Base-by-base conservation (phyloP, 2,888 invertebrate genomes). In the Platypus cylindrus region DNA sequence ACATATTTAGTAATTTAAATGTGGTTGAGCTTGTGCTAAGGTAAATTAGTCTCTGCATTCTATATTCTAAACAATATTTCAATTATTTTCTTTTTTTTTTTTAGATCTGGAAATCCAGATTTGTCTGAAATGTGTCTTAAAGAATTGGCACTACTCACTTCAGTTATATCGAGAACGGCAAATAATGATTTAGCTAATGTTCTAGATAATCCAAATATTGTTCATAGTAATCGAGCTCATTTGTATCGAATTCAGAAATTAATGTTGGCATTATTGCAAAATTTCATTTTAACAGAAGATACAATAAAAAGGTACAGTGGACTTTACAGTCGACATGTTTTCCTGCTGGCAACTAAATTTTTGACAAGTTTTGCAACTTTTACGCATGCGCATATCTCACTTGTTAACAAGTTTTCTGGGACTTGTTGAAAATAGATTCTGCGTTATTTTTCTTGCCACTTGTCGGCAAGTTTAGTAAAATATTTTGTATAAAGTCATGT, bases 1-100 rank as follows among this genome's bases (percentile, higher is more conserved):
- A 86, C 49, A 58, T 91, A 26, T 70, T 87, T 32, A 76, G 80
- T 36, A 87, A 91, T 58, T 67, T 79, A 32, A 89, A 91, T 51
- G 78, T 80, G 37, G 71, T 90, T 36, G 82, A 84, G 50, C 69
- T 78, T 47, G 74, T 87, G 32, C 63, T 93, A 30, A 37, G 40
- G 40, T 40, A 30, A 20, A 14, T n/a, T n/a, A n/a, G n/a, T n/a
- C n/a, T n/a, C n/a, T n/a, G n/a, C n/a, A n/a, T n/a, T n/a, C n/a
- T n/a, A n/a, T n/a, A n/a, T n/a, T n/a, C n/a, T n/a, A n/a, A n/a
- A n/a, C n/a, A n/a, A n/a, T n/a, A n/a, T n/a, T n/a, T n/a, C n/a
- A 20, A 20, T 5, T 20, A 9, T 20, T 20, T 16, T 7, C 11
- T 30, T 23, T 30, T 35, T 22, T 24, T 27, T 23, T 33, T 37